Percentiles rank a stretch among this genome's conserved stretches.
phyloP scores from a whole-genome alignment of 1,140 invertebrate species.

The Parasteatoda tepidariorum region DNA sequence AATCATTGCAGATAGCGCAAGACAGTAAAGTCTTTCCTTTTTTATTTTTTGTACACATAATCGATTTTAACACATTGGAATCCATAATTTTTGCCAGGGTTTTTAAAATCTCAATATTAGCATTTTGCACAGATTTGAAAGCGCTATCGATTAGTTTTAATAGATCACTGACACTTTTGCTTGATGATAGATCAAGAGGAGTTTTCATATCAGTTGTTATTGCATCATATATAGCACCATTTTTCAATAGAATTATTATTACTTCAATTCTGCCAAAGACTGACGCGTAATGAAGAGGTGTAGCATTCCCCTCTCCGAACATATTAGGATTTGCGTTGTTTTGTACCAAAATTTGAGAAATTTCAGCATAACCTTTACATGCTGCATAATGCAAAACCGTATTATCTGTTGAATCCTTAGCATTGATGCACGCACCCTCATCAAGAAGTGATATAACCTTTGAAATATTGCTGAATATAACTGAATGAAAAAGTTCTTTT shows the following conservation, averaged over 20 bases:
- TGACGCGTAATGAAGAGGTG: slow-evolving; percentile 34
- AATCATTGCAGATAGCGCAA: too few species aligned
- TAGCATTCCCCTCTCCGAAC: not conserved
- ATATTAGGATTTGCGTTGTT: slow-evolving; percentile 18
- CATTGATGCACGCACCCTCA: not conserved
- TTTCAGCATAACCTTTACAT: slow-evolving; percentile 67
- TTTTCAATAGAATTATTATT: not conserved
- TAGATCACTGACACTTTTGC: not conserved
- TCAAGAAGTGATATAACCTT: not conserved
- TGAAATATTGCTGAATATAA: not conserved
- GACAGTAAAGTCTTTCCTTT: too few species aligned
- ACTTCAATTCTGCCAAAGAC: not conserved
- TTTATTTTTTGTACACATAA: too few species aligned
- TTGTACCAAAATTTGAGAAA: slow-evolving; percentile 67
- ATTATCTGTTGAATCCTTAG: not conserved
- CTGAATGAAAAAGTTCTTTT: slow-evolving; percentile 3
- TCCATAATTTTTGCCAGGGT: too few species aligned
- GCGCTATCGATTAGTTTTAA: not conserved
- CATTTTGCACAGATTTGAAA: too few species aligned
- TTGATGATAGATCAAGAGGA: not conserved
- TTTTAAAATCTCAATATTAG: too few species aligned
- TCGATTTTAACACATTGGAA: too few species aligned
- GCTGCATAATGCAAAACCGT: slow-evolving; percentile 66
- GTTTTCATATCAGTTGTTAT: not conserved
- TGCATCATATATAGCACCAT: slow-evolving; percentile 4